Evolutionary conservation across 2,888 invertebrate species (phyloP).

Genomic region (Copidosoma aretas): DNA sequence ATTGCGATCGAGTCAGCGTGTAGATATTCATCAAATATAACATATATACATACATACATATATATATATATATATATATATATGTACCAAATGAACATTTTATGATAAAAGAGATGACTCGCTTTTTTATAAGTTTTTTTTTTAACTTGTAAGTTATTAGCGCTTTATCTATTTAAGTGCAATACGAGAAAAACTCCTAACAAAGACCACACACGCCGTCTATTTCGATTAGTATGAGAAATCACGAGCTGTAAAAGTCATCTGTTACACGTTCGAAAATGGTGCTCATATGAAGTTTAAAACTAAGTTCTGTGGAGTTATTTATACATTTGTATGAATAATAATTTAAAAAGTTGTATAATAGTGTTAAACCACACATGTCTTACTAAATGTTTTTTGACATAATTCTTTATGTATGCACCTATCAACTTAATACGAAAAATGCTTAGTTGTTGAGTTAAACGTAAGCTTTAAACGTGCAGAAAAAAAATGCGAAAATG

Average conservation of each 20-base stretch:
- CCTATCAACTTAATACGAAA: background rate
- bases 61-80: constrained; percentile 21
- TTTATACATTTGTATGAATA: background rate
- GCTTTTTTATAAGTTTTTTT: constrained; percentile 9
- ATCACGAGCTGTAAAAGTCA: constrained; percentile 29
- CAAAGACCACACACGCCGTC: constrained; percentile 5
- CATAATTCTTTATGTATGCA: background rate
- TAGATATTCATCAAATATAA: too few species aligned
- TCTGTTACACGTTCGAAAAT: constrained; percentile 23
- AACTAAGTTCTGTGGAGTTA: too few species aligned
- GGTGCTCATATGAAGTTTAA: constrained; percentile 7
- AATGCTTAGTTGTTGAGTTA: background rate
- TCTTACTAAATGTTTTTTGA: background rate
- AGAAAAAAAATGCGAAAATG: constrained; percentile 23
- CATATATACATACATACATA: too few species aligned
- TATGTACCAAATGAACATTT: constrained; percentile 31
- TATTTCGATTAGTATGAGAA: constrained; percentile 9
- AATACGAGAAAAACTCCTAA: constrained; percentile 20
- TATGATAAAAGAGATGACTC: constrained; percentile 18
- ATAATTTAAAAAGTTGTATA: background rate
- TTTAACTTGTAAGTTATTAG: constrained; percentile 10
- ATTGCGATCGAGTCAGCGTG: constrained; percentile 21
- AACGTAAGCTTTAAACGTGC: too few species aligned
- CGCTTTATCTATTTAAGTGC: constrained; percentile 31
- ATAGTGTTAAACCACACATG: too few species aligned